Evolutionary conservation across 2,797 vertebrate species (phyloP).

Genomic region (Orientallactaga sibirica): DNA sequence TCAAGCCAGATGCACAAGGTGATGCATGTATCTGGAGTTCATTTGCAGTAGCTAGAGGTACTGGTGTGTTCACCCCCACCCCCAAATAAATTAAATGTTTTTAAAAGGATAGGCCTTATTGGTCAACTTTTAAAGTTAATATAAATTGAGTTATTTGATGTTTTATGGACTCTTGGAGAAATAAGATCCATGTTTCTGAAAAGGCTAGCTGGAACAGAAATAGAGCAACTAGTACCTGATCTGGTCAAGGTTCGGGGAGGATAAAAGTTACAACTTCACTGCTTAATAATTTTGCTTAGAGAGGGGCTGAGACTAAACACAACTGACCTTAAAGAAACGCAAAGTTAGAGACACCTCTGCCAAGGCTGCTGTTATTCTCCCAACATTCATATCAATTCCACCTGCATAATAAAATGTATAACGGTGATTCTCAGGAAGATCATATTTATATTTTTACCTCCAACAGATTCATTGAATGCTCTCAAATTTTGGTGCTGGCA

Average conservation of each 20-base stretch:
- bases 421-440: conserved; percentile 45
- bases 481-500: conserved; percentile 15
- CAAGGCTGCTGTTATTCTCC: neutral
- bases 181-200: neutral
- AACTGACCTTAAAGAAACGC: conserved; percentile 43
- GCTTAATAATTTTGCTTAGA: neutral
- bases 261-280: conserved; percentile 13
- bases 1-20: too few relatives aligned
- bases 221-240: neutral
- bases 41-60: too few relatives aligned
- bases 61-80: too few relatives aligned
- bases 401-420: conserved; percentile 59
- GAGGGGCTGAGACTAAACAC: neutral
- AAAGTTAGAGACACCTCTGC: conserved; percentile 9
- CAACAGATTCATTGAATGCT: conserved; percentile 43
- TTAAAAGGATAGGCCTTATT: neutral
- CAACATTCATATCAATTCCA: neutral
- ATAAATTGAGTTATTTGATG: neutral
- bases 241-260: neutral
- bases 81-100: too few relatives aligned
- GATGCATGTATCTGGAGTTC: too few relatives aligned
- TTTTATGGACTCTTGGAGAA: conserved; percentile 15
- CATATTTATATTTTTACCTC: conserved; percentile 50
- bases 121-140: neutral
- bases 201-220: neutral